Conservation (phyloP, 1,140 invertebrate species). For the Plodia interpunctella region DNA sequence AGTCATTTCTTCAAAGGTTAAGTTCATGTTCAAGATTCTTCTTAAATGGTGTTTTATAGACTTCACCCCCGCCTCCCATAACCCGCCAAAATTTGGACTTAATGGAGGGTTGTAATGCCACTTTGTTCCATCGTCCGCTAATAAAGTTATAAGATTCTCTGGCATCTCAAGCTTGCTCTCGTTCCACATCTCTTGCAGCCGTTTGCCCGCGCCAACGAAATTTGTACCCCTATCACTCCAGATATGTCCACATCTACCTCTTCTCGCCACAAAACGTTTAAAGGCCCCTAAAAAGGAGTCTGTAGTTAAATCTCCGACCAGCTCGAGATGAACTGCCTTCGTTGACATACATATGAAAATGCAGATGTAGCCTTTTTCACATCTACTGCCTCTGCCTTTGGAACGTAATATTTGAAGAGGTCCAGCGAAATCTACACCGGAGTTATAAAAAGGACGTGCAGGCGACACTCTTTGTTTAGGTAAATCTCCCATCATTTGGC, state of each 20-base stretch:
- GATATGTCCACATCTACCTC: neutral
- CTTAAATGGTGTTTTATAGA: neutral
- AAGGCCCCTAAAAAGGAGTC: constrained; percentile 37
- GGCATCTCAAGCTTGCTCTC: neutral
- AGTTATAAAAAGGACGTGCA: constrained; percentile 28
- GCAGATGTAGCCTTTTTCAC: constrained; percentile 38
- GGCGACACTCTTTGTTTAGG: constrained; percentile 34
- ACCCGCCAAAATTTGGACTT: neutral
- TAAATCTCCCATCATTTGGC: constrained; percentile 44
- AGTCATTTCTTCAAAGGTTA: constrained; percentile 6
- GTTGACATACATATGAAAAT: constrained; percentile 45
- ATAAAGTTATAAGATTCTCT: neutral
- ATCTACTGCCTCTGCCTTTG: constrained; percentile 12
- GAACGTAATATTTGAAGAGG: constrained; percentile 28
- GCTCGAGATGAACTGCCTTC: constrained; percentile 49
- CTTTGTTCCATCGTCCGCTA: neutral
- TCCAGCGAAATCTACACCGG: constrained; percentile 54
- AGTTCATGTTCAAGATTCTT: neutral
- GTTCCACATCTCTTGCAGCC: neutral
- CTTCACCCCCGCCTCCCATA: neutral
- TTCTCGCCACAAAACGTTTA: constrained; percentile 31
- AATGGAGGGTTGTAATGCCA: neutral
- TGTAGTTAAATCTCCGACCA: constrained; percentile 34
- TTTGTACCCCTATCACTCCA: constrained; percentile 1
- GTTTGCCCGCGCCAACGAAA: neutral